Conservation (phyloP, 2,888 invertebrate genomes). For the Teinopalpus imperialis region DNA sequence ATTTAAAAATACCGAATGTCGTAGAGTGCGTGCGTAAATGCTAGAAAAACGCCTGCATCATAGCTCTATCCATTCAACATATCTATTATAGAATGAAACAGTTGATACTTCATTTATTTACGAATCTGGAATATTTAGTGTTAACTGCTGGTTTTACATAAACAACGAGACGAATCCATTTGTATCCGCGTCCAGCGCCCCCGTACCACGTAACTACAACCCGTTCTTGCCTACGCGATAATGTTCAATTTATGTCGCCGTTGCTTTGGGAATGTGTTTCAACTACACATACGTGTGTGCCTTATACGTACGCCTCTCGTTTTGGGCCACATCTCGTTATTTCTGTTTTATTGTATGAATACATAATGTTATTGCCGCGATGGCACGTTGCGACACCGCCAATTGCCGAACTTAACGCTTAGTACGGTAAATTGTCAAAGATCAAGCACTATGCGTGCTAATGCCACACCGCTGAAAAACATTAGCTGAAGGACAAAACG, state of each 20-base stretch:
- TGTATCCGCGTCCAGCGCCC: slow-evolving; percentile 14
- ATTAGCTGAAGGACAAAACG: no score
- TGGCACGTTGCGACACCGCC: slow-evolving; percentile 64
- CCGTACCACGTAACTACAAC: neutral
- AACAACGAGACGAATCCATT: slow-evolving; percentile 17
- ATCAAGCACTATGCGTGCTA: slow-evolving; percentile 38
- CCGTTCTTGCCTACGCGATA: slow-evolving; percentile 22
- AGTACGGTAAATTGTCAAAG: slow-evolving; percentile 63
- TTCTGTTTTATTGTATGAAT: slow-evolving; percentile 79
- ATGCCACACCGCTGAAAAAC: no score
- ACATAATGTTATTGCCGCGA: slow-evolving; percentile 58
- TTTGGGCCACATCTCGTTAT: slow-evolving; percentile 68
- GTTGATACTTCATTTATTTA: slow-evolving; percentile 3
- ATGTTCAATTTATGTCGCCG: slow-evolving; percentile 18
- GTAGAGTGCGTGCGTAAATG: no score
- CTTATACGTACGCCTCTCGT: slow-evolving; percentile 37
- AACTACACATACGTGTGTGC: slow-evolving; percentile 34
- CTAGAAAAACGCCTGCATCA: no score
- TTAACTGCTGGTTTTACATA: slow-evolving; percentile 1
- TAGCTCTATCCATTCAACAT: no score
- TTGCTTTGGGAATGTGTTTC: slow-evolving; percentile 34
- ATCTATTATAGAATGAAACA: no score
- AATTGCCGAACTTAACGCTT: slow-evolving; percentile 64
- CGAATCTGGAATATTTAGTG: neutral
- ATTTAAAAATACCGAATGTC: no score